Conservation (phyloP, 2,888 invertebrate species). For the Caenorhabditis panamensis region DNA sequence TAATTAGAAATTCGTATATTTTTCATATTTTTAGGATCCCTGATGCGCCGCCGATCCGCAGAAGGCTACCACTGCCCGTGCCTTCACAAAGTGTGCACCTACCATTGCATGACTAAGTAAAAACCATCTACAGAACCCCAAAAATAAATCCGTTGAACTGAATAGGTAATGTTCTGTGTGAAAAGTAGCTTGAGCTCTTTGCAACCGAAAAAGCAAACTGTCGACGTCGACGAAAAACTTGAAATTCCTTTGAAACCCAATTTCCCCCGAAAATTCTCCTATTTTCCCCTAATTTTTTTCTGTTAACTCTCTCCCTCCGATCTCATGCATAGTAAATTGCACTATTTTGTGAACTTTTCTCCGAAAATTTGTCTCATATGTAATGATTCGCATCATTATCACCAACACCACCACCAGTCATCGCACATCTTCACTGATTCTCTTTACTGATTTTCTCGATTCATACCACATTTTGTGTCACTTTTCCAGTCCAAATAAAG, state of each 20-base stretch:
- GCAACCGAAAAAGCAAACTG: no score
- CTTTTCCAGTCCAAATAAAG: no score
- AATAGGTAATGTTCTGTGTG: neutral
- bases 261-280: neutral
- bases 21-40: slow-evolving; percentile 23
- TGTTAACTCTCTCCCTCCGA: no score
- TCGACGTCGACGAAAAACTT: slow-evolving; percentile 32
- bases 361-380: neutral
- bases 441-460: neutral
- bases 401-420: neutral
- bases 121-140: slow-evolving; percentile 20
- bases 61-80: slow-evolving; percentile 46
- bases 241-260: neutral
- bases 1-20: neutral
- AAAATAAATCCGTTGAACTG: slow-evolving; percentile 30
- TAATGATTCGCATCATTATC: neutral
- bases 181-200: no score
- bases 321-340: no score
- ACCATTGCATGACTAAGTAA: slow-evolving; percentile 54
- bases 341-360: neutral
- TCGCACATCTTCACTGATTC: neutral
- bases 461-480: no score
- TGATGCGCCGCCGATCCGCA: slow-evolving; percentile 52
- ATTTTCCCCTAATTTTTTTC: neutral
- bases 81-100: slow-evolving; percentile 58